Base-by-base conservation (phyloP, 2,113 vertebrate species). In the Paracanthobrama guichenoti region DNA sequence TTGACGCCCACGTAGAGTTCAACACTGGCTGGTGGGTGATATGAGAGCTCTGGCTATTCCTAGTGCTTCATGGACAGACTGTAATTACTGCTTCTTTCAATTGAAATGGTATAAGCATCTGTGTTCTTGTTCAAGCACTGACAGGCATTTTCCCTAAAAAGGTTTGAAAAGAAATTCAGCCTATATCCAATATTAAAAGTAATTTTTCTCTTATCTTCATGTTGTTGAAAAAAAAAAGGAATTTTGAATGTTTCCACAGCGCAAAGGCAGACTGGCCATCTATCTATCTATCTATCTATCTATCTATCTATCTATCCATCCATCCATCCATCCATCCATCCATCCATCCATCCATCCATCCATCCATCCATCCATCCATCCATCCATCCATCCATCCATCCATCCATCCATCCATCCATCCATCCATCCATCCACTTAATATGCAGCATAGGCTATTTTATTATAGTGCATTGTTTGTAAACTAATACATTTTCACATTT, bases 1-100 rank as follows among this genome's bases (percentile, higher is more conserved):
- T 99, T 35, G 98, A 99, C 86, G 97, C 98, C 88, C 97, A 99
- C 0, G 96, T 99, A 77, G 98, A 99, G 89, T 99, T 99, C 92
- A 98, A 93, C 11, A 94, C 96, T 74, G 97, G 97, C 84, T 99
- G 98, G 97, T 99, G 94, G 86, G 95, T 95, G 48, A 66, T 35
- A 50, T 64, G 7, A 53, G 16, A 80, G 18, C 7, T 74, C 31
- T 9, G 20, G 69, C 67, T 62, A 8, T 59, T 79, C 57, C 53
- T 78, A 79, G 57, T n/a, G 31, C n/a, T 62, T 79, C 31, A 62
- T 18, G 24, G 39, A 7, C 39, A 64, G 60, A 48, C 8, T 80
- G 42, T 28, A 50, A 28, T 80, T 64, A 66, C 16, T 14, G 76
- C 75, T 59, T n/a, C 28, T 42, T 77, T 77, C 31, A 59, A 77